phyloP scores from a whole-genome alignment of 1,140 invertebrate genomes.

The Saxidomus purpurata region DNA sequence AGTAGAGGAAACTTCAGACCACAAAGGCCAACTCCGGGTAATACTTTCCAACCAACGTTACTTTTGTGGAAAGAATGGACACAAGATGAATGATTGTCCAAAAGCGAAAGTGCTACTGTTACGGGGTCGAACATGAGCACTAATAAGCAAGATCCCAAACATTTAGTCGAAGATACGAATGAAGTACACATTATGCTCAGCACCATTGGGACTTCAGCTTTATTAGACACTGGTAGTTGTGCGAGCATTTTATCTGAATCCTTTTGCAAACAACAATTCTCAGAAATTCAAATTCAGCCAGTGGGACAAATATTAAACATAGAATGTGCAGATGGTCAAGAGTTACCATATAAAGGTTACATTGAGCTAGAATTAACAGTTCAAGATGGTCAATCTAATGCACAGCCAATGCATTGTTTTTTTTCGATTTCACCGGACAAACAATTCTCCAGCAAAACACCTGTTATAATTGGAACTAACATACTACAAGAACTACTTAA shows the following conservation, averaged over 20 bases:
- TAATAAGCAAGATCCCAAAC: neutral
- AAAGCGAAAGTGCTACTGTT: conserved; percentile 36
- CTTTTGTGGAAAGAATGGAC: neutral
- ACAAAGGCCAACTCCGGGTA: neutral
- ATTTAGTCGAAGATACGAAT: conserved; percentile 27
- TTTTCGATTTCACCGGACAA: conserved; percentile 39
- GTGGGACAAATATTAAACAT: conserved; percentile 19
- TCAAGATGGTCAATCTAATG: neutral
- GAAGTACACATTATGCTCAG: neutral
- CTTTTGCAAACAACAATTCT: conserved; percentile 33
- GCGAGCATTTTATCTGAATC: conserved; percentile 45
- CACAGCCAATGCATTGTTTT: neutral
- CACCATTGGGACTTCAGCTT: neutral
- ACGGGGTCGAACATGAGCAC: conserved; percentile 36
- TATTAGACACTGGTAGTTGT: conserved; percentile 48
- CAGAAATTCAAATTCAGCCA: conserved; percentile 1
- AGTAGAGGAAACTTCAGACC: neutral
- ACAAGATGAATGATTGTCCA: conserved; percentile 20
- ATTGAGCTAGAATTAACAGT: neutral
- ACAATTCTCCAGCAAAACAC: conserved; percentile 8
- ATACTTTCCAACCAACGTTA: neutral
- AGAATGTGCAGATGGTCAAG: conserved; percentile 46
- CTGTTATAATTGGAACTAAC: conserved; percentile 24
- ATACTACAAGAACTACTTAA: neutral
- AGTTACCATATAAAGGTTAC: conserved; percentile 27